Conservation (phyloP, 2,797 vertebrate species). For the Pagetopsis macropterus region DNA sequence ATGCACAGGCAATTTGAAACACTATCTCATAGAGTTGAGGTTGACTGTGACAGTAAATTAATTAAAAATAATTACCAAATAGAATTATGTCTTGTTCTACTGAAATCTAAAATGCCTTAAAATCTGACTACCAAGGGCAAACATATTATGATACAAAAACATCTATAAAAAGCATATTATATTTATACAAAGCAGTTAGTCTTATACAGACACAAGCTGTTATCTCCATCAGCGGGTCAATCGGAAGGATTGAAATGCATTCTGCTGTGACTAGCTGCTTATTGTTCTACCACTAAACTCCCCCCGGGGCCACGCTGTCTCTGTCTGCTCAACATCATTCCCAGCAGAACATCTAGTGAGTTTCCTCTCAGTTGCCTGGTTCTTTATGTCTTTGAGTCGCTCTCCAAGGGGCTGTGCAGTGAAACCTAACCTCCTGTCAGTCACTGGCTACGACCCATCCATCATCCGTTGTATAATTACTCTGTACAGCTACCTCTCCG, state of each 20-base stretch:
- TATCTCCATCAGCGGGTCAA: conserved; percentile 62
- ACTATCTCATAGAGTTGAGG: neutral
- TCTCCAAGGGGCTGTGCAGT: conserved; percentile 46
- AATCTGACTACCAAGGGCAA: neutral
- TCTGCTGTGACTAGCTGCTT: conserved; percentile 59
- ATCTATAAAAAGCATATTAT: conserved; percentile 13
- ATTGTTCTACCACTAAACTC: conserved; percentile 58
- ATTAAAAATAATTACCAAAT: neutral
- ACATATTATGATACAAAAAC: conserved; percentile 18
- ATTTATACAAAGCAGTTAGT: conserved; percentile 42
- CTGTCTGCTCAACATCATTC: conserved; percentile 60
- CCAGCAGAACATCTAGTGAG: conserved; percentile 57
- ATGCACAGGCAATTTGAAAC: neutral
- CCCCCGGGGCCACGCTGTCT: conserved; percentile 28
- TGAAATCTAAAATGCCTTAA: neutral
- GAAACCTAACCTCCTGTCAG: conserved; percentile 69
- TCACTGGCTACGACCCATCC: conserved; percentile 71
- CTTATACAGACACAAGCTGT: conserved; percentile 48
- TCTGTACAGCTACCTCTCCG: conserved; percentile 55
- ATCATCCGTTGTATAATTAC: conserved; percentile 75
- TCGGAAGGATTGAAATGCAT: conserved; percentile 57
- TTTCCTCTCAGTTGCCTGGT: conserved; percentile 59
- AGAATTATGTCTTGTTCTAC: neutral
- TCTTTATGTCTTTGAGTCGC: conserved; percentile 39
- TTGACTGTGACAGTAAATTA: conserved; percentile 11